phyloP scores from a whole-genome alignment of 1,140 invertebrate species.

The Saccostrea cuccullata region DNA sequence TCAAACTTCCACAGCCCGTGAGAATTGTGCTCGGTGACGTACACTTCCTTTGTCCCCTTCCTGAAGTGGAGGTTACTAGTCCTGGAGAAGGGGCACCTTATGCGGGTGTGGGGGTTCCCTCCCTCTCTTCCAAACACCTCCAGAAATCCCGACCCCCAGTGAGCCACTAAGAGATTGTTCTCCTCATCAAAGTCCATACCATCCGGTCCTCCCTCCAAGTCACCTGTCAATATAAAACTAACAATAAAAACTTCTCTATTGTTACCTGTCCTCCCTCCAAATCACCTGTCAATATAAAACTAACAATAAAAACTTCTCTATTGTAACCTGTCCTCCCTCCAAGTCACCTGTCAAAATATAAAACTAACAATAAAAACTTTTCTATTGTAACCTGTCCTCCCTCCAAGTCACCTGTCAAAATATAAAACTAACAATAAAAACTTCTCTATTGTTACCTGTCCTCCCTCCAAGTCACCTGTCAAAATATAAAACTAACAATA shows the following conservation, averaged over 20 bases:
- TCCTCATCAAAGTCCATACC: constrained; percentile 76
- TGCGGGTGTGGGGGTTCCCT: constrained; percentile 67
- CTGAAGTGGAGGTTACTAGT: constrained; percentile 74
- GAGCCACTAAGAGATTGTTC: constrained; percentile 72
- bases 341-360: constrained; percentile 61
- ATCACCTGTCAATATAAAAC: constrained; percentile 56
- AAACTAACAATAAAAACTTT: background rate
- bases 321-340: constrained; percentile 72
- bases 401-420: constrained; percentile 64
- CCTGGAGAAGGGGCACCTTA: constrained; percentile 71
- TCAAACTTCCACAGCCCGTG: constrained; percentile 75
- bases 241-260: background rate
- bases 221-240: constrained; percentile 54
- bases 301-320: background rate
- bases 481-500: background rate
- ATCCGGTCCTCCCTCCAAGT: constrained; percentile 72
- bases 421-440: background rate
- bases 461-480: constrained; percentile 68
- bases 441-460: constrained; percentile 62
- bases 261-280: constrained; percentile 62
- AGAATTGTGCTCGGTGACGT: constrained; percentile 73
- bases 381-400: constrained; percentile 70
- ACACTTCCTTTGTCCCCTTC: constrained; percentile 66
- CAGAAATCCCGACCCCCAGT: constrained; percentile 70
- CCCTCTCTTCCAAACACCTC: constrained; percentile 72